These are phyloP conservation scores for Thermophis baileyi DNA, from an alignment of 2,113 vertebrate species.

Conservation along the genomic window DNA sequence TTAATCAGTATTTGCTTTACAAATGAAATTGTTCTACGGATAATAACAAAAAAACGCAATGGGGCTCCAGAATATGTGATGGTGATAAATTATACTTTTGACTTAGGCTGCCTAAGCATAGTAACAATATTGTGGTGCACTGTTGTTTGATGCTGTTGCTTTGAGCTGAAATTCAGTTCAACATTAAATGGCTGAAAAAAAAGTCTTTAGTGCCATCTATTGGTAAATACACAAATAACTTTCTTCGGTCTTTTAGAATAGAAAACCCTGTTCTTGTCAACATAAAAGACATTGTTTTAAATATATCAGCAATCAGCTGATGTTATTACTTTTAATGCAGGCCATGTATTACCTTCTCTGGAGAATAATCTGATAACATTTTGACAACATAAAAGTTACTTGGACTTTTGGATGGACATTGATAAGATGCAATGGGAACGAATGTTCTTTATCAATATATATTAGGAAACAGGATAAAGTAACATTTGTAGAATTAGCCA, in stretches of 20 bases:
- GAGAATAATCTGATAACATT: neutral
- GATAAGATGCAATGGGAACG: neutral
- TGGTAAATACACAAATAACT: slow-evolving; percentile 35
- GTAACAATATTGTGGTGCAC: neutral
- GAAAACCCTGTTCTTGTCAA: neutral
- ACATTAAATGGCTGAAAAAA: neutral
- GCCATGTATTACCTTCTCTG: neutral
- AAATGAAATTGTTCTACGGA: neutral
- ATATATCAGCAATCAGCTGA: neutral
- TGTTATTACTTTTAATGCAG: neutral
- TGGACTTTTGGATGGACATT: neutral
- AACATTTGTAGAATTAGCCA: neutral
- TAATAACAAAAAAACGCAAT: neutral
- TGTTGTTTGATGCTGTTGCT: neutral
- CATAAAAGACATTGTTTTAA: neutral
- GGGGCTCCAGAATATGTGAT: neutral
- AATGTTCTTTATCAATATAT: neutral
- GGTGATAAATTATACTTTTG: neutral
- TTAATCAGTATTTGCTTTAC: neutral
- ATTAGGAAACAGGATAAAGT: too few species aligned
- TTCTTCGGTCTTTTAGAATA: neutral
- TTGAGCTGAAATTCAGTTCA: neutral
- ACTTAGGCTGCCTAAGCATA: neutral
- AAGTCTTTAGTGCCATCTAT: slow-evolving; percentile 62
- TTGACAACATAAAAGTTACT: neutral